phyloP scores from a whole-genome alignment of 1,140 invertebrate species.

The Yoshiicerus persimilis region DNA sequence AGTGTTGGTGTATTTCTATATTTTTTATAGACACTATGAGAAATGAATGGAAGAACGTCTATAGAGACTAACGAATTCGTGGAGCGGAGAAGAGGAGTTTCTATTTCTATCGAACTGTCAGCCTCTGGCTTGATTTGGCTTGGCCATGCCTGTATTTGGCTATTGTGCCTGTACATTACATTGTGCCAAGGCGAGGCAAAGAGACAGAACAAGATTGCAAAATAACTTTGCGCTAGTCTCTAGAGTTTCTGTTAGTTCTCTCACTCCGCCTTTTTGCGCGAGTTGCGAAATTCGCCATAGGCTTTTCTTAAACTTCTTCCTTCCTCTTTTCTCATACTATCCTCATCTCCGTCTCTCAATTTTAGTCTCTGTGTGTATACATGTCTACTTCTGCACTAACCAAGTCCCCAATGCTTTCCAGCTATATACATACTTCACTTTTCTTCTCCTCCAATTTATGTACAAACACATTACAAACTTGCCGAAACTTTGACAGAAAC shows the following conservation, averaged over 20 bases:
- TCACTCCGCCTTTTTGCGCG: conserved; percentile 19
- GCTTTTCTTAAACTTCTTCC: conserved; percentile 20
- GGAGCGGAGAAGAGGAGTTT: neutral
- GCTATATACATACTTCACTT: neutral
- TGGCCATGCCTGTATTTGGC: neutral
- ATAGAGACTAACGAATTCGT: conserved; percentile 4
- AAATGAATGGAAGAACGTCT: neutral
- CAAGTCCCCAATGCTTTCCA: neutral
- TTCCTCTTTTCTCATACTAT: neutral
- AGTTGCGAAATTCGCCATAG: conserved; percentile 21
- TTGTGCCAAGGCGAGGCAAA: conserved; percentile 14
- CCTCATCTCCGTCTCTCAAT: neutral
- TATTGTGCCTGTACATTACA: conserved; percentile 13
- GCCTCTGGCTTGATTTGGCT: conserved; percentile 1
- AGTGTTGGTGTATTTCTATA: neutral
- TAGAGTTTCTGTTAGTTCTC: conserved; percentile 12
- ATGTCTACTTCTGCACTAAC: neutral
- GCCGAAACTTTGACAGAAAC: neutral
- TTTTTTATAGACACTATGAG: neutral
- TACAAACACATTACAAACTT: neutral
- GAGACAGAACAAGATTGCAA: conserved; percentile 22
- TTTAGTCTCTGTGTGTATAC: neutral
- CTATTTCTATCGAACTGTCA: conserved; percentile 20
- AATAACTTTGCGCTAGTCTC: conserved; percentile 22
- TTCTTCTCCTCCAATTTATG: neutral